Conservation (phyloP, 2,113 vertebrate genomes). For the Climacteris rufus region DNA sequence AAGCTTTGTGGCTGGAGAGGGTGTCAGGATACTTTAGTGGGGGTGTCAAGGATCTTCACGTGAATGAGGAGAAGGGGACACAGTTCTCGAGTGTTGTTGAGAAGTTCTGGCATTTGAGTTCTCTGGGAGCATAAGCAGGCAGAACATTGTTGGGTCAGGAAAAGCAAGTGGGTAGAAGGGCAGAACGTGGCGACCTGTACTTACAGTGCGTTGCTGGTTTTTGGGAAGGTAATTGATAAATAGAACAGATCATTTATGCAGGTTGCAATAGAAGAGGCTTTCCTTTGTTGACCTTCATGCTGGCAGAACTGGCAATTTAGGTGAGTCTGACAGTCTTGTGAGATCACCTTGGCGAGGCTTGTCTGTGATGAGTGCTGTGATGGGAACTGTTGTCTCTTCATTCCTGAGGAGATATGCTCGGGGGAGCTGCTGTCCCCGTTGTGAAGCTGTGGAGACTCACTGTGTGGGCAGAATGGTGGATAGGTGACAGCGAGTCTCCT, state of each 20-base stretch:
- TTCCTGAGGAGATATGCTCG: neutral
- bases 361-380: neutral
- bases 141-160: neutral
- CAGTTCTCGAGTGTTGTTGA: fast-evolving
- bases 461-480: neutral
- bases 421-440: neutral
- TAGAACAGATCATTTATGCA: neutral
- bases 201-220: neutral
- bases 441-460: fast-evolving
- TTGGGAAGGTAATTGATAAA: neutral
- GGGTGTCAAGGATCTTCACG: neutral
- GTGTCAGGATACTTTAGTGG: neutral
- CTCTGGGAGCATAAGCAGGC: neutral
- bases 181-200: neutral
- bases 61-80: fast-evolving
- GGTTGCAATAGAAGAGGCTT: neutral
- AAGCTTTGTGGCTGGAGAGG: neutral
- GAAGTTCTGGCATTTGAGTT: neutral
- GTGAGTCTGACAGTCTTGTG: neutral
- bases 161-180: neutral
- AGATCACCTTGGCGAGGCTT: neutral
- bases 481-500: neutral
- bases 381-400: neutral
- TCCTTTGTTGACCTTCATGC: neutral
- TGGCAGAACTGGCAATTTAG: neutral